These are phyloP conservation scores for Chauna torquata DNA, from an alignment of 2,113 vertebrate genomes.

Conservation along the genomic window DNA sequence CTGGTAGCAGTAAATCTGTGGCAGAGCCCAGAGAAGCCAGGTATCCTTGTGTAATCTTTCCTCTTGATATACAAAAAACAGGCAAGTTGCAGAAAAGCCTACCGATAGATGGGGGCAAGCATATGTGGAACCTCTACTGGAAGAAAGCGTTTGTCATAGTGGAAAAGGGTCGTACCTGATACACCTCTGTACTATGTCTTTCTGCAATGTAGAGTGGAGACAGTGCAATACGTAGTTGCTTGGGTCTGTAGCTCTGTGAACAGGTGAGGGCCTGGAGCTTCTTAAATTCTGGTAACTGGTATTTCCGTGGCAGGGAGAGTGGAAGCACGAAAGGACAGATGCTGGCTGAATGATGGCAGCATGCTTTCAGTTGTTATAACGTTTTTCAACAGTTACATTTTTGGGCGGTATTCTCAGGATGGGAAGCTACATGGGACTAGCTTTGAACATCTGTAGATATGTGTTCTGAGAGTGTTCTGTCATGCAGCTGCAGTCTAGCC, in stretches of 20 bases:
- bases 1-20: background rate
- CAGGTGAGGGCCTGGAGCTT: background rate
- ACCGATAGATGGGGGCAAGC: background rate
- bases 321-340: background rate
- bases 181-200: background rate
- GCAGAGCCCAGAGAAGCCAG: background rate
- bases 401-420: background rate
- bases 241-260: background rate
- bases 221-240: rapidly evolving
- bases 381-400: background rate
- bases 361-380: background rate
- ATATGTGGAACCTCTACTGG: background rate
- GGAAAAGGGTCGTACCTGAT: background rate
- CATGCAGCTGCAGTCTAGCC: background rate
- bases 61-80: background rate
- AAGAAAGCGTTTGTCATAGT: background rate
- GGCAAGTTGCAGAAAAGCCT: background rate
- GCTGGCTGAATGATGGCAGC: background rate
- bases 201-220: rapidly evolving
- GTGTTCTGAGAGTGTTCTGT: background rate
- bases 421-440: background rate
- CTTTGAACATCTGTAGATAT: background rate
- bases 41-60: background rate
- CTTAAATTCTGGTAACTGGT: background rate
- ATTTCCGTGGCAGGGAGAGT: background rate